Evolutionary conservation across 2,113 vertebrate species (phyloP), one percentile per base, ranked within the genome.

Genomic region (Acrocephalus kingi): DNA sequence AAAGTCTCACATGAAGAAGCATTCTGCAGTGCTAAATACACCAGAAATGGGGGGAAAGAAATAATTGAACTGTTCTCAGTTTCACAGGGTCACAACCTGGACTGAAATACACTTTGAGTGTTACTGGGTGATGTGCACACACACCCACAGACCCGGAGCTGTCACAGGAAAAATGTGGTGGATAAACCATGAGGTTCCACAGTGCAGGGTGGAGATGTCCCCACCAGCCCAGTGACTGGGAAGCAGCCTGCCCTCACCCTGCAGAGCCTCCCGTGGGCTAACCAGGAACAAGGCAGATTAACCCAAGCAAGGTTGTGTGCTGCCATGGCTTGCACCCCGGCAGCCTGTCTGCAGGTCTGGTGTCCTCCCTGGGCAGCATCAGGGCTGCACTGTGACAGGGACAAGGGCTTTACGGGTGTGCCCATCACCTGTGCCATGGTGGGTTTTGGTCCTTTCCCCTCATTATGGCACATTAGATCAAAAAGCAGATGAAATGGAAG

Each of bases 131-230:
- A 79, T 8, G 51, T 11, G 52, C 2, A 1, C 0, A 1, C 52
- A 31, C 54, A 6, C 4, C 19, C 64, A 27, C 1, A 18, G 46
- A 20, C 56, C 15, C 2, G 0, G 15, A 84, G 62, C 20, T 39
- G 35, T 41, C 46, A 58, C 35, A 0, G 0, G 28, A 15, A 30
- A 21, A 84, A n/a, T 0, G 1, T 41, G 33, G 13, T 0, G 1
- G 33, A 4, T 55, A 81, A 87, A 10, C 45, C 67, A 16, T 2
- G 37, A 39, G 48, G 45, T 3, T 52, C 41, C 12, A 4, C 3
- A 1, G 24, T 0, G 0, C n/a, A 16, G 41, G 71, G 18, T 1
- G 14, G 55, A 49, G 83, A 45, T 8, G 1, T 15, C 46, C 35
- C 25, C 2, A 2, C 9, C 25, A 69, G 25, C 39, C 69, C 56